phyloP scores from a whole-genome alignment of 2,888 invertebrate genomes.

The Anthophora plumipes region DNA sequence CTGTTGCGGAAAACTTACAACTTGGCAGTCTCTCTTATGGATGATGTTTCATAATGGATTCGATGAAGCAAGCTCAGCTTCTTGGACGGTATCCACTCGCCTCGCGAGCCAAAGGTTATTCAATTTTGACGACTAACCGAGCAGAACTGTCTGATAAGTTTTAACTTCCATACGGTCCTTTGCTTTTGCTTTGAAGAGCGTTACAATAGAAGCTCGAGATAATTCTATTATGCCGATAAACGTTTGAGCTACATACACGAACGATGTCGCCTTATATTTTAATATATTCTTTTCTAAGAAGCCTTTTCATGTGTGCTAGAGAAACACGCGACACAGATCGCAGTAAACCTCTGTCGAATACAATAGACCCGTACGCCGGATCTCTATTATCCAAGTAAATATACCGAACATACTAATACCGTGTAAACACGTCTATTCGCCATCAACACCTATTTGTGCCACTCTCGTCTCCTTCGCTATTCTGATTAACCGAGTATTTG shows the following conservation, averaged over 20 bases:
- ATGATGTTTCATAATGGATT: conserved; percentile 59
- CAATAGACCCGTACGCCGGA: not conserved
- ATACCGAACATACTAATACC: conserved; percentile 9
- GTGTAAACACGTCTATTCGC: conserved; percentile 1
- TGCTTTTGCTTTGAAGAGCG: not conserved
- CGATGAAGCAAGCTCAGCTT: conserved; percentile 41
- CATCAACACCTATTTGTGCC: not conserved
- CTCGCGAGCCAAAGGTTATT: conserved; percentile 46
- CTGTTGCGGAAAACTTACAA: conserved; percentile 47
- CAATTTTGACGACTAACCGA: conserved; percentile 52
- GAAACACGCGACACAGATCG: not conserved
- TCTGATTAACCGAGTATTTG: conserved; percentile 14
- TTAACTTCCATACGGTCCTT: not conserved
- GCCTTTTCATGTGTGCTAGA: too few relatives aligned
- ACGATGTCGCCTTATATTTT: too few relatives aligned
- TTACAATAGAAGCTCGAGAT: not conserved
- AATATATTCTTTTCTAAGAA: not conserved
- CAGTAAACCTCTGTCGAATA: not conserved
- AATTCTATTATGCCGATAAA: not conserved
- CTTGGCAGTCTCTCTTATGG: conserved; percentile 41
- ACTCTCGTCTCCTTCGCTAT: not conserved
- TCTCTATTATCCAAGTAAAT: conserved; percentile 8
- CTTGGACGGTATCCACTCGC: conserved; percentile 41
- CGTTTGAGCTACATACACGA: not conserved
- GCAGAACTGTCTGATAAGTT: conserved; percentile 22